These are phyloP conservation scores for Trididemnum clinides DNA, from an alignment of 23 tunicate genomes.

Conservation along the genomic window DNA sequence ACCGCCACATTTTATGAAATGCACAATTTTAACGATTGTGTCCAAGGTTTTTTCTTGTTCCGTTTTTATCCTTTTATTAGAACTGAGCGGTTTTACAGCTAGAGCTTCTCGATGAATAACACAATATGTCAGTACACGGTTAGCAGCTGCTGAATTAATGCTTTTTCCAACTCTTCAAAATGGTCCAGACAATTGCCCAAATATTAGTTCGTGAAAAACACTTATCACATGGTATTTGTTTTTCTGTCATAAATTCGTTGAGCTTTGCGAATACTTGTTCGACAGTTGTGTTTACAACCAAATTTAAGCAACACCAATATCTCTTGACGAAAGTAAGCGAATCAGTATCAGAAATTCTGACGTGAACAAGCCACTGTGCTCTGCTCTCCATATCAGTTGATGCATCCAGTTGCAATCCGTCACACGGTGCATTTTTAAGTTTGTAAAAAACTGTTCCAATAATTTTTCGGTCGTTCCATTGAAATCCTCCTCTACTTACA, in stretches of 20 bases:
- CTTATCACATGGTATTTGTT: too few species aligned
- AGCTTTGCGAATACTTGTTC: conserved; percentile 45
- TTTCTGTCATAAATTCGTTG: too few species aligned
- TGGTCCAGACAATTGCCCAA: conserved; percentile 34
- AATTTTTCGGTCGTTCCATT: conserved; percentile 31
- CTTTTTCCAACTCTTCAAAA: conserved; percentile 37
- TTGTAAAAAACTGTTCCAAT: conserved; percentile 27
- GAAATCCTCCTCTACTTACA: conserved; percentile 2
- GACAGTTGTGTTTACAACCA: conserved; percentile 45
- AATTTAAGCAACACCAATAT: conserved; percentile 51
- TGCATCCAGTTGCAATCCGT: conserved; percentile 60
- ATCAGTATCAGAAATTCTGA: conserved; percentile 50
- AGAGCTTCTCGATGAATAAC: conserved; percentile 54
- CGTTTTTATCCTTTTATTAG: conserved; percentile 42
- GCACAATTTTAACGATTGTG: conserved; percentile 33
- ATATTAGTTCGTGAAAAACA: not conserved
- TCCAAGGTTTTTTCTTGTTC: conserved; percentile 37
- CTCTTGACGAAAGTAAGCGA: conserved; percentile 9
- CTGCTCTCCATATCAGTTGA: conserved; percentile 42
- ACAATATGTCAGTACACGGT: conserved; percentile 16
- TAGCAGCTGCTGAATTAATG: conserved; percentile 32
- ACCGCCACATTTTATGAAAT: conserved; percentile 38
- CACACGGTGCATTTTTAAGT: conserved; percentile 30
- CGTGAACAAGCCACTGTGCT: conserved; percentile 46
- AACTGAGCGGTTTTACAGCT: conserved; percentile 47